Base-by-base conservation (phyloP, 2,113 vertebrate species). In the Colaptes auratus region DNA sequence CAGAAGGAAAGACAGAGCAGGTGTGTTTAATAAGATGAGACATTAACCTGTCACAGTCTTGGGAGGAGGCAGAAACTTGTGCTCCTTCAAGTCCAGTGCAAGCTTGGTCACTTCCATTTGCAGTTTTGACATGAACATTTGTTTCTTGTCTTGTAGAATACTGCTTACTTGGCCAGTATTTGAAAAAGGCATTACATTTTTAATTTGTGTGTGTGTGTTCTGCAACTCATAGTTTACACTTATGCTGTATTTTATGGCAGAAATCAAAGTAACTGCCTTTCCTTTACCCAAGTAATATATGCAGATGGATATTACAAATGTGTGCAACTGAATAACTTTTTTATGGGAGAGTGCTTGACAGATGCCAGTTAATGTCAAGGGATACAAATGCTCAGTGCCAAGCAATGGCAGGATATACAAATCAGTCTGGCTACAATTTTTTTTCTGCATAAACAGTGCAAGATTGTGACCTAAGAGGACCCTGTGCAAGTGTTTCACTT, bases 261-360 rank as follows among this genome's bases (percentile, higher is more conserved):
- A 96, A 95, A 75, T 91, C 65, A 96, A 95, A 95, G 81, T 92
- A 92, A 81, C 58, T 89, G 88, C 79, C 58, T 94, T 93, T 88
- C 74, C 81, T 86, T 95, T 91, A 44, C 33, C 31, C 14, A 4
- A 93, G 65, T 74, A 92, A 92, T 94, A 64, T 78, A 71, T 92
- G 85, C 72, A 66, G 88, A 82, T 91, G 86, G 59, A 15, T 77
- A 86, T 78, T 78, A 83, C 61, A 86, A 78, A 84, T 1, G 12
- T 81, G 30, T 71, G 72, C 88, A 92, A 39, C 36, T 78, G 87
- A 90, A 67, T 72, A 95, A 83, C 69, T 77, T 94, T 90, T 88
- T 94, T 93, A 80, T 86, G 56, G 63, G 58, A 58, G 58, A 83
- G 56, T 27, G 65, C 73, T 83, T 97, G 94, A 91, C 85, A 95